Evolutionary conservation across 1,140 invertebrate genomes (phyloP).

Genomic region (Cotesia vestalis): DNA sequence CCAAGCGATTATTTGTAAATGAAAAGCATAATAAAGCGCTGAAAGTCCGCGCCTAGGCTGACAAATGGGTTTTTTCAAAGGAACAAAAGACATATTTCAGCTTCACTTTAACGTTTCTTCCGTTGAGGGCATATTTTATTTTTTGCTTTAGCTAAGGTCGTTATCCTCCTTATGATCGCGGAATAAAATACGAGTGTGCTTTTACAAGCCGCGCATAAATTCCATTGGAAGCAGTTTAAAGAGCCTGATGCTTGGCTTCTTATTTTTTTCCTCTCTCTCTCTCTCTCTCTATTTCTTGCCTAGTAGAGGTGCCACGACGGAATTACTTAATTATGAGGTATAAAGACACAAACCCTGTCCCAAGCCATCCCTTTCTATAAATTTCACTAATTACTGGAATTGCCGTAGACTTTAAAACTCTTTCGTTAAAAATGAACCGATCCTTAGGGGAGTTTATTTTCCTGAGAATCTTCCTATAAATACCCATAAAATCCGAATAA

Average conservation of each 20-base stretch:
- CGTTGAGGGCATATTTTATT: not conserved
- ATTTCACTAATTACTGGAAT: constrained; percentile 1
- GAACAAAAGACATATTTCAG: constrained; percentile 3
- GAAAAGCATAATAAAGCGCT: not conserved
- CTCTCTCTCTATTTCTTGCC: too few relatives aligned
- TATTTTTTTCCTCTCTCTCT: not conserved
- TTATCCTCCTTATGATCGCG: constrained; percentile 38
- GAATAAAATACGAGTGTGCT: constrained; percentile 43
- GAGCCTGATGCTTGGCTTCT: constrained; percentile 31
- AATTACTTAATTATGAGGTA: constrained; percentile 45
- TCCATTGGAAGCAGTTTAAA: constrained; percentile 38
- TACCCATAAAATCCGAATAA: not conserved
- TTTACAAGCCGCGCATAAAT: constrained; percentile 41
- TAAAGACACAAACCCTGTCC: constrained; percentile 35
- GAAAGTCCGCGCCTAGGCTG: too few relatives aligned
- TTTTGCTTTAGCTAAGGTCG: constrained; percentile 27
- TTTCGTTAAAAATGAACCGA: too few relatives aligned
- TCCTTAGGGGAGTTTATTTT: too few relatives aligned
- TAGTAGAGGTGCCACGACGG: constrained; percentile 29
- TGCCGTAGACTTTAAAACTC: too few relatives aligned
- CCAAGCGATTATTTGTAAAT: not conserved
- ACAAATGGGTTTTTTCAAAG: not conserved
- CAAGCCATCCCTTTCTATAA: too few relatives aligned
- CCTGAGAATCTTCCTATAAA: too few relatives aligned
- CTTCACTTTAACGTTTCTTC: not conserved